Conservation (phyloP, 2,113 vertebrate species). For the Xiphorhynchus elegans region DNA sequence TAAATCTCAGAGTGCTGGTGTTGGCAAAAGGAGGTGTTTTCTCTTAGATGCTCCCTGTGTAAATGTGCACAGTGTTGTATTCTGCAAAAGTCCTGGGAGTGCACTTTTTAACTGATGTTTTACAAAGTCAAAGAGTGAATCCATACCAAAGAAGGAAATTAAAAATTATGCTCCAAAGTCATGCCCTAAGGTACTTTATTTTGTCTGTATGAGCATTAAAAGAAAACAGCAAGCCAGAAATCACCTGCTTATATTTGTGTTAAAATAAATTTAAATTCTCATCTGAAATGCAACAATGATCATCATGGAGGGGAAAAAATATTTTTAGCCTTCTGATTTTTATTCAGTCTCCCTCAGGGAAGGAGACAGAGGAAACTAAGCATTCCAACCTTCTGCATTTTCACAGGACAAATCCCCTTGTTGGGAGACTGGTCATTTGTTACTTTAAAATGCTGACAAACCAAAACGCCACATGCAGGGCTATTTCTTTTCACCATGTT, state of each 20-base stretch:
- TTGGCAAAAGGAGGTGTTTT: neutral
- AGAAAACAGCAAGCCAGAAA: neutral
- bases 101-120: slow-evolving; percentile 55
- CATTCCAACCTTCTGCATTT: neutral
- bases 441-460: neutral
- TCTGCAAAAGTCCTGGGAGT: neutral
- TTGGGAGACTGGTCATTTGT: neutral
- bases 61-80: slow-evolving; percentile 9
- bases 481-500: neutral
- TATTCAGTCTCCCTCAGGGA: neutral
- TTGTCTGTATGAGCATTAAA: neutral
- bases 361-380: neutral
- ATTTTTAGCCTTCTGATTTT: neutral
- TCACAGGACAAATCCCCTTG: neutral
- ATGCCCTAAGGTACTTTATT: neutral
- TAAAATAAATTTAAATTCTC: neutral
- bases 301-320: neutral
- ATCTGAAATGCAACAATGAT: neutral
- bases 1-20: neutral
- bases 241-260: neutral
- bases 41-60: slow-evolving; percentile 8
- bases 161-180: neutral
- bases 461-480: rapidly evolving
- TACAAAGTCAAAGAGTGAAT: slow-evolving; percentile 52
- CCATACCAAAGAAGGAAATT: slow-evolving; percentile 26